These are phyloP conservation scores for crab-eating macaque (Macaca fascicularis) DNA, from an alignment of 2,113 vertebrate species.

Conservation along the genomic window T2T-MFA8v1.1 NC_088389.1:105449501-105450000, in stretches of 20 bases:
- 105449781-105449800: background rate
- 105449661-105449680: background rate
- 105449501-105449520: background rate
- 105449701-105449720: background rate
- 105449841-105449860: background rate
- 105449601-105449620: background rate
- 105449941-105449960: background rate
- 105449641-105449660: background rate
- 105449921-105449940: background rate
- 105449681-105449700: background rate
- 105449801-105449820: background rate
- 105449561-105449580: background rate
- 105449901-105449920: background rate
- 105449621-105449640: background rate
- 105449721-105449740: background rate
- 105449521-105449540: background rate
- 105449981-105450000: background rate
- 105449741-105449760: background rate
- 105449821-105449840: background rate
- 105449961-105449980: background rate
- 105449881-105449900: background rate
- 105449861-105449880: background rate
- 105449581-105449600: constrained; percentile 23
- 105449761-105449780: background rate
- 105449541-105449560: background rate